These are phyloP conservation scores for Melinaea marsaeus DNA, from an alignment of 2,888 invertebrate genomes.

Conservation along the genomic window DNA sequence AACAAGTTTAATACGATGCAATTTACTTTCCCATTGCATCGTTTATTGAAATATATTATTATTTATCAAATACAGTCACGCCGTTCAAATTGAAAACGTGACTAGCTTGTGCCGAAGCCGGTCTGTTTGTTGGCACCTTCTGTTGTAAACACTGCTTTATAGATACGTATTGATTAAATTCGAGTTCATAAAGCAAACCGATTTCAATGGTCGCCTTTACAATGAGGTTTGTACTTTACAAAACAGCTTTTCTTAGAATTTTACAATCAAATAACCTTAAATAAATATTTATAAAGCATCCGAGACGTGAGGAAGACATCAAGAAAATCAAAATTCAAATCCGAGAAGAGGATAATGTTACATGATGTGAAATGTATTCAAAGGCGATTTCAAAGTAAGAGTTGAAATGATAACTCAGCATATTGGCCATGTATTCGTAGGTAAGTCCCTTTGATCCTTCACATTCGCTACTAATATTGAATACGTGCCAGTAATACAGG, in stretches of 20 bases:
- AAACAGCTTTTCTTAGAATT: too few species aligned
- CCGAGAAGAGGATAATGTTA: conserved; percentile 11
- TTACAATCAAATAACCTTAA: too few species aligned
- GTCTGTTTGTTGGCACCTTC: conserved; percentile 8
- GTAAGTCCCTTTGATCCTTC: conserved; percentile 39
- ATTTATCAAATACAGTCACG: conserved; percentile 29
- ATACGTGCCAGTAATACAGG: conserved; percentile 41
- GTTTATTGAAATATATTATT: conserved; percentile 30
- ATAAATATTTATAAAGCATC: too few species aligned
- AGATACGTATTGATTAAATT: conserved; percentile 23
- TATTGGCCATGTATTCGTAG: conserved; percentile 32
- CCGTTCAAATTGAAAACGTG: conserved; percentile 39
- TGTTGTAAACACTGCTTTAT: conserved; percentile 28
- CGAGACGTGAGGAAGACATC: not conserved
- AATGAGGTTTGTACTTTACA: too few species aligned
- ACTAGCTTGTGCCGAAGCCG: conserved; percentile 19
- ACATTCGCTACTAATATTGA: conserved; percentile 45
- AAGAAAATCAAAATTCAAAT: conserved; percentile 15
- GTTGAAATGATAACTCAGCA: conserved; percentile 33
- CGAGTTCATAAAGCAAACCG: conserved; percentile 18
- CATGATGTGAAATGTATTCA: conserved; percentile 29
- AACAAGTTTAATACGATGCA: conserved; percentile 7
- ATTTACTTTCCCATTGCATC: conserved; percentile 4
- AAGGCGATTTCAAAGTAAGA: conserved; percentile 30
- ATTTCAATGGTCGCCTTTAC: conserved; percentile 8